Evolutionary conservation across 2,797 vertebrate genomes (phyloP).

Genomic region (Sebastiscus tertius): DNA sequence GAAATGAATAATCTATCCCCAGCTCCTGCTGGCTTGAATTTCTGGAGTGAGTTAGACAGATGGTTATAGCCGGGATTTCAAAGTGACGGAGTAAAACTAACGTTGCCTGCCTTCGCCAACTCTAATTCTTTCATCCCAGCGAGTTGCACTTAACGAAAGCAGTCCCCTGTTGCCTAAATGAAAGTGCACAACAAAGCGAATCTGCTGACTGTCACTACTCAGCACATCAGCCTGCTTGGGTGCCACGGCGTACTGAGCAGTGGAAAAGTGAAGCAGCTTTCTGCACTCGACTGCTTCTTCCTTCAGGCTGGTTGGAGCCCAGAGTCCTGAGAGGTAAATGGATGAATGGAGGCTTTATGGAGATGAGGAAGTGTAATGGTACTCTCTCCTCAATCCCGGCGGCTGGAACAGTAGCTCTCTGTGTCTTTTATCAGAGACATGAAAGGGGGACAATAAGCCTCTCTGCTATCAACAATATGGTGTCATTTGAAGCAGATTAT

Average conservation of each 20-base stretch:
- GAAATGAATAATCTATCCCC: conserved; percentile 65
- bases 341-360: conserved; percentile 84
- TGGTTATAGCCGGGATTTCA: conserved; percentile 79
- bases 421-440: conserved; percentile 83
- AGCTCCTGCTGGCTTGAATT: conserved; percentile 64
- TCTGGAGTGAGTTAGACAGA: conserved; percentile 79
- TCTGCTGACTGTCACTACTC: conserved; percentile 79
- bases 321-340: conserved; percentile 79
- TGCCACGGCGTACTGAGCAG: conserved; percentile 52
- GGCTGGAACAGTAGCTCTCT: conserved; percentile 79
- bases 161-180: conserved; percentile 82
- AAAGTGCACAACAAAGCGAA: conserved; percentile 81
- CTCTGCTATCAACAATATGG: conserved; percentile 83
- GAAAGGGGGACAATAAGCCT: conserved; percentile 82
- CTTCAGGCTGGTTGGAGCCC: conserved; percentile 68
- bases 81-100: conserved; percentile 79
- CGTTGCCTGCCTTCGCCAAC: conserved; percentile 73
- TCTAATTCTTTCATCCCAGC: conserved; percentile 79
- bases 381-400: conserved; percentile 73
- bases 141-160: conserved; percentile 79
- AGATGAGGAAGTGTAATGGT: conserved; percentile 82
- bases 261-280: conserved; percentile 70
- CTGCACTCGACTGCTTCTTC: conserved; percentile 76
- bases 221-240: conserved; percentile 75
- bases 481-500: conserved; percentile 84